Evolutionary conservation across 1,140 invertebrate genomes (phyloP).

Genomic region (Metopolophium dirhodum): DNA sequence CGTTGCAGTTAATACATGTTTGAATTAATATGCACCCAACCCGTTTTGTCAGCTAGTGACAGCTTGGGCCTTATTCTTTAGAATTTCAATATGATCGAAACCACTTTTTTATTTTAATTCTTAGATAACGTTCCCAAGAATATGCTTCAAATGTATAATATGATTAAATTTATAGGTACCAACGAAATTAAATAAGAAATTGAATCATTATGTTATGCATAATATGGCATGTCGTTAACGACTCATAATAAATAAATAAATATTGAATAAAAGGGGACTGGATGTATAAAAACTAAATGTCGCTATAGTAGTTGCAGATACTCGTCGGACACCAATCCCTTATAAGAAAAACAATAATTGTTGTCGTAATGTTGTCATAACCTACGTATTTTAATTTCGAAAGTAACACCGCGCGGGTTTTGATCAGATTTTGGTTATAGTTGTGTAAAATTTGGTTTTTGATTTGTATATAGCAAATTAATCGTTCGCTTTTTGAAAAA

Average conservation of each 20-base stretch:
- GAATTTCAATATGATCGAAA: neutral
- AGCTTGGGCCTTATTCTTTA: neutral
- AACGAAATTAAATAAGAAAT: neutral
- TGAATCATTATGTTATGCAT: neutral
- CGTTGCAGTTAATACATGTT: neutral
- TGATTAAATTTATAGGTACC: neutral
- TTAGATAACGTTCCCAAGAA: neutral
- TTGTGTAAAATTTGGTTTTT: too few species aligned
- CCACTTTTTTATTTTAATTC: constrained; percentile 35
- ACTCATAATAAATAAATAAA: neutral
- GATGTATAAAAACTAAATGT: neutral
- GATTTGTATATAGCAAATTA: too few species aligned
- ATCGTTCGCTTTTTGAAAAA: too few species aligned
- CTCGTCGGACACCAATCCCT: too few species aligned
- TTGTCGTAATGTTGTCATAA: too few species aligned
- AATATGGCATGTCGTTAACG: neutral
- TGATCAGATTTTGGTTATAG: too few species aligned
- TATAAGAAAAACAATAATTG: too few species aligned
- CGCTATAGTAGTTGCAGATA: neutral
- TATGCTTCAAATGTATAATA: neutral
- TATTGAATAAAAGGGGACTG: neutral
- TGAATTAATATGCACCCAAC: constrained; percentile 10
- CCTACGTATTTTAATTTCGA: too few species aligned
- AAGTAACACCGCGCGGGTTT: too few species aligned
- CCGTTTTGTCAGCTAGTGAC: neutral